Percentiles rank a stretch among this genome's conserved stretches.
These are phyloP conservation scores for Drosophila pseudotakahashii DNA, from an alignment of 2,888 invertebrate genomes.

Conservation along the genomic window DNA sequence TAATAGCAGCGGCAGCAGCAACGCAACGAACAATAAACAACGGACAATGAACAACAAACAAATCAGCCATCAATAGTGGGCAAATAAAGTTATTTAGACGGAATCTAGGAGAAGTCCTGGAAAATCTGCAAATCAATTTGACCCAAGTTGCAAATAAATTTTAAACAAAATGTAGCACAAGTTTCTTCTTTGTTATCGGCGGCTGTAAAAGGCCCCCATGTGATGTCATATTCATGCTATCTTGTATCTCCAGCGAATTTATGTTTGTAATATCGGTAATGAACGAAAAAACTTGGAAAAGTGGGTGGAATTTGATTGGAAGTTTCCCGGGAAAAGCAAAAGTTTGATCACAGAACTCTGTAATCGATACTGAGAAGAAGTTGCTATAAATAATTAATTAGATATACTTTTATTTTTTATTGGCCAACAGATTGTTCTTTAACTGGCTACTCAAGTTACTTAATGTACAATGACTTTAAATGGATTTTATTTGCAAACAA, in stretches of 20 bases:
- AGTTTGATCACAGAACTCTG: background rate
- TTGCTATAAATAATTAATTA: no score
- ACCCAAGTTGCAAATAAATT: constrained; percentile 62
- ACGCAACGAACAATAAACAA: background rate
- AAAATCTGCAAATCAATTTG: constrained; percentile 64
- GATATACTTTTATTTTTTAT: no score
- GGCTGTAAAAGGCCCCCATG: constrained; percentile 48
- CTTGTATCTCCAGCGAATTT: background rate
- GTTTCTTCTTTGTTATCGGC: constrained; percentile 48
- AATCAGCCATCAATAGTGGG: constrained; percentile 38
- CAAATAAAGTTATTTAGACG: constrained; percentile 44
- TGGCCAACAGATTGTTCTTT: no score
- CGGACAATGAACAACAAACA: constrained; percentile 23
- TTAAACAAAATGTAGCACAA: constrained; percentile 1
- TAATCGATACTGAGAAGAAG: background rate
- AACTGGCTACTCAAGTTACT: no score
- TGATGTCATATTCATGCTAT: constrained; percentile 29
- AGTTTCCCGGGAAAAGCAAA: background rate
- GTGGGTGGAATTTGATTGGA: background rate
- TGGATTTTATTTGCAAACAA: no score
- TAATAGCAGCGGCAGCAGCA: constrained; percentile 19
- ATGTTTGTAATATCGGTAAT: constrained; percentile 1
- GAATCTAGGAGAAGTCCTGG: constrained; percentile 19
- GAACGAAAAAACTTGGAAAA: background rate
- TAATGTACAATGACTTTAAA: no score